phyloP scores from a whole-genome alignment of 92 coral and sea anemone species.

The Desmophyllum pertusum region DNA sequence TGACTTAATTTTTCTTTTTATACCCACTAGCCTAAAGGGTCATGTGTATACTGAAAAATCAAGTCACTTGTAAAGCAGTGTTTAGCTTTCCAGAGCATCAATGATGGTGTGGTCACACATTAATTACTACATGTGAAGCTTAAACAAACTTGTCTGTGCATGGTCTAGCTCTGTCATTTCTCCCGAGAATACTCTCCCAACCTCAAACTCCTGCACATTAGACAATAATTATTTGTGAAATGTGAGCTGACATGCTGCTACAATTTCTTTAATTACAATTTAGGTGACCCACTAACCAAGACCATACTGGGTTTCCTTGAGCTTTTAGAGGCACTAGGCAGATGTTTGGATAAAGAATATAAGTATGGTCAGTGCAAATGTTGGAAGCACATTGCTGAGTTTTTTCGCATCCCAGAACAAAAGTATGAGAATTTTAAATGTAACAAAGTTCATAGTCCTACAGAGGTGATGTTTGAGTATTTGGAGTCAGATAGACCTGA shows the following conservation, averaged over 20 bases:
- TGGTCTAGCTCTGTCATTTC: too few species aligned
- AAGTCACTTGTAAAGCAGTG: too few species aligned
- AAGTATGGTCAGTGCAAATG: constrained; percentile 4
- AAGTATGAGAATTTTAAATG: not conserved
- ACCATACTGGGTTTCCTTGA: not conserved
- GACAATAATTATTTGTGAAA: too few species aligned
- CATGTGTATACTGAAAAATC: too few species aligned
- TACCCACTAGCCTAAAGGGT: too few species aligned
- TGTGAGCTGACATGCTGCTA: not conserved
- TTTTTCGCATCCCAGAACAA: not conserved
- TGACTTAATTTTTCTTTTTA: too few species aligned
- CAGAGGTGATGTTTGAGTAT: constrained; percentile 15
- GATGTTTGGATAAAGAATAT: constrained; percentile 23
- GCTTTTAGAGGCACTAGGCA: not conserved
- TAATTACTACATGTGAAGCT: too few species aligned
- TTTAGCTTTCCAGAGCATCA: too few species aligned
- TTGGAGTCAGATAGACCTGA: not conserved
- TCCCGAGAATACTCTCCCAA: too few species aligned
- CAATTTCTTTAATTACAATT: not conserved
- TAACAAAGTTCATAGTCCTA: constrained; percentile 9
- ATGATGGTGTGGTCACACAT: too few species aligned
- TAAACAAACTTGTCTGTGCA: too few species aligned
- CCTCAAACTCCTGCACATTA: too few species aligned
- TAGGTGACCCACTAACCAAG: not conserved
- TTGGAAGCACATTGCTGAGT: constrained; percentile 19